Percentiles rank a stretch among this genome's conserved stretches.
phyloP scores from a whole-genome alignment of 2,797 vertebrate species.

The Apogon talboti region DNA sequence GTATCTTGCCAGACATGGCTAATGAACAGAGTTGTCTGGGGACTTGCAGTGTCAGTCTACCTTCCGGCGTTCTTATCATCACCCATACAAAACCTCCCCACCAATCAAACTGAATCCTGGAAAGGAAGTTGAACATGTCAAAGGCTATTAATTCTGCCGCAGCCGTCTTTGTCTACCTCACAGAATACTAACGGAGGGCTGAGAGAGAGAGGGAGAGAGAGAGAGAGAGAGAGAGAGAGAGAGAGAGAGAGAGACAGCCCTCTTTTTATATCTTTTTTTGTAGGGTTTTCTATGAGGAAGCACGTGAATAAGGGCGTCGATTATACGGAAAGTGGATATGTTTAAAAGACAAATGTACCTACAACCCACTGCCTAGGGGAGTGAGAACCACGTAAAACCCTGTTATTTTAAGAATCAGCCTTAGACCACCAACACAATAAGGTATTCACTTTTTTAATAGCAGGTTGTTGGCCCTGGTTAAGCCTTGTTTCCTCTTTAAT shows the following conservation, averaged over 20 bases:
- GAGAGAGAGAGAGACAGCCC: conserved; percentile 52
- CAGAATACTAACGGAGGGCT: conserved; percentile 70
- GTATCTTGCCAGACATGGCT: conserved; percentile 68
- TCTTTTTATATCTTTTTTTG: conserved; percentile 50
- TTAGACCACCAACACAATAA: conserved; percentile 84
- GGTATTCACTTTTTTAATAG: conserved; percentile 80
- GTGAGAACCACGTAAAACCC: conserved; percentile 68
- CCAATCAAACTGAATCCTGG: conserved; percentile 72
- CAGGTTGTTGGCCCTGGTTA: conserved; percentile 80
- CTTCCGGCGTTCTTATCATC: conserved; percentile 78
- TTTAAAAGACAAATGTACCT: conserved; percentile 67
- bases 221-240: conserved; percentile 58
- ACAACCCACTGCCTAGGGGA: conserved; percentile 63
- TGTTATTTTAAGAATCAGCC: conserved; percentile 78
- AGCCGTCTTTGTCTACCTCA: conserved; percentile 71
- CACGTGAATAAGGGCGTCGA: conserved; percentile 58
- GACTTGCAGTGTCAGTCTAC: conserved; percentile 65
- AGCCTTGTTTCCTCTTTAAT: conserved; percentile 83
- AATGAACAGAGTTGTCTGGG: conserved; percentile 74
- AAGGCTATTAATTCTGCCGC: conserved; percentile 74
- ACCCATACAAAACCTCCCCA: conserved; percentile 69
- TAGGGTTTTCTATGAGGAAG: conserved; percentile 35
- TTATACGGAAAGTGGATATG: conserved; percentile 70
- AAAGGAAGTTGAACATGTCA: conserved; percentile 79
- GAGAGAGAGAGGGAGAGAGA: conserved; percentile 51